Evolutionary conservation across 2,888 invertebrate species (phyloP).

Genomic region (Agapetus fuscipes): DNA sequence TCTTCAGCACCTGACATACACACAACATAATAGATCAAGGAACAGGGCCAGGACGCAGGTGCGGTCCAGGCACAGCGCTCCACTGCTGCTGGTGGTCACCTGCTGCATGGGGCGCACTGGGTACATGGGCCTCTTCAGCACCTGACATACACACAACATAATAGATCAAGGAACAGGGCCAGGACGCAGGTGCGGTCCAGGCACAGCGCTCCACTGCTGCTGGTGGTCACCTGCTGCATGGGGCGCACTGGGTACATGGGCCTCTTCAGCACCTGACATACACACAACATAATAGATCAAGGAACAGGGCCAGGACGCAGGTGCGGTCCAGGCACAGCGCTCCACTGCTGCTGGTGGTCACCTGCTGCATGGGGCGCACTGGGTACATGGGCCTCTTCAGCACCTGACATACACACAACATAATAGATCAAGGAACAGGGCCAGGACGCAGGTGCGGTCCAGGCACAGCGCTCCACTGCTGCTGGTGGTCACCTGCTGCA

Average conservation of each 20-base stretch:
- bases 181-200: constrained; percentile 58
- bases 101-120: constrained; percentile 59
- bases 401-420: too few species aligned
- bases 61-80: constrained; percentile 48
- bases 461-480: constrained; percentile 37
- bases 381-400: constrained; percentile 67
- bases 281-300: too few species aligned
- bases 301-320: constrained; percentile 59
- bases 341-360: constrained; percentile 26
- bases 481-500: constrained; percentile 30
- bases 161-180: constrained; percentile 60
- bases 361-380: constrained; percentile 53
- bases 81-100: constrained; percentile 26
- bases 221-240: constrained; percentile 31
- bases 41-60: constrained; percentile 60
- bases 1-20: constrained; percentile 50
- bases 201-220: constrained; percentile 33
- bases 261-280: constrained; percentile 51
- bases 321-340: constrained; percentile 51
- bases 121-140: constrained; percentile 61
- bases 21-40: too few species aligned
- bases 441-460: constrained; percentile 56
- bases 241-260: constrained; percentile 70
- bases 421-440: too few species aligned
- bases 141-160: too few species aligned